Percentiles rank a stretch among this genome's conserved stretches.
These are phyloP conservation scores for Aspidiotus destructor DNA, from an alignment of 2,888 invertebrate genomes.

Conservation along the genomic window DNA sequence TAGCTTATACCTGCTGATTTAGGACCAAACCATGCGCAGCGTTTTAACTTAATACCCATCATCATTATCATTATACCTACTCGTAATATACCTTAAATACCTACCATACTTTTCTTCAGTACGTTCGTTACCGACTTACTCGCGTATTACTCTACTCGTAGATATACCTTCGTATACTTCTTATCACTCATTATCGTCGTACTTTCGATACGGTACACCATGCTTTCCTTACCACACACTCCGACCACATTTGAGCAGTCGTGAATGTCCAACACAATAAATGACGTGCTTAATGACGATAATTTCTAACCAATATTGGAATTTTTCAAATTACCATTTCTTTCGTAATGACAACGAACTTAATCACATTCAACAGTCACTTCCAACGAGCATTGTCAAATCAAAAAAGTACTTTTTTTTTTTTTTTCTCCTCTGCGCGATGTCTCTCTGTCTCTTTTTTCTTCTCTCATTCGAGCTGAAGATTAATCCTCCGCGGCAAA, in stretches of 20 bases:
- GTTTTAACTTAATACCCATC: too few species aligned
- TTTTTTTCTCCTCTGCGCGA: not conserved
- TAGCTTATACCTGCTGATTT: too few species aligned
- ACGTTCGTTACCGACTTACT: not conserved
- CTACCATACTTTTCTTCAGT: not conserved
- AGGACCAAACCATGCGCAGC: too few species aligned
- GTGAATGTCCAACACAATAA: conserved; percentile 8
- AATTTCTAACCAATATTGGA: conserved; percentile 31
- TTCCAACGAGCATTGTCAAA: conserved; percentile 26
- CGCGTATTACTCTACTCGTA: not conserved
- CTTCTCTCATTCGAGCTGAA: too few species aligned
- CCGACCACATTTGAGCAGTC: not conserved
- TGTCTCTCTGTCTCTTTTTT: not conserved
- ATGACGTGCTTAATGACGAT: conserved; percentile 28
- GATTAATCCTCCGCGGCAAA: not conserved
- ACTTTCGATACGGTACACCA: conserved; percentile 1
- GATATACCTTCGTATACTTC: not conserved
- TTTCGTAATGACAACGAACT: conserved; percentile 29
- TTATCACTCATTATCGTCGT: not conserved
- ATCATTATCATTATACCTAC: too few species aligned
- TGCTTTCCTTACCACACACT: conserved; percentile 11
- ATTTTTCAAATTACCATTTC: conserved; percentile 29
- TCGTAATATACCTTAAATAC: too few species aligned
- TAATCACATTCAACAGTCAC: conserved; percentile 28
- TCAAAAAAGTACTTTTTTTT: not conserved